phyloP scores from a whole-genome alignment of 30 jellyfish, hydroid and myxozoan species.

The Aurelia sp. region DNA sequence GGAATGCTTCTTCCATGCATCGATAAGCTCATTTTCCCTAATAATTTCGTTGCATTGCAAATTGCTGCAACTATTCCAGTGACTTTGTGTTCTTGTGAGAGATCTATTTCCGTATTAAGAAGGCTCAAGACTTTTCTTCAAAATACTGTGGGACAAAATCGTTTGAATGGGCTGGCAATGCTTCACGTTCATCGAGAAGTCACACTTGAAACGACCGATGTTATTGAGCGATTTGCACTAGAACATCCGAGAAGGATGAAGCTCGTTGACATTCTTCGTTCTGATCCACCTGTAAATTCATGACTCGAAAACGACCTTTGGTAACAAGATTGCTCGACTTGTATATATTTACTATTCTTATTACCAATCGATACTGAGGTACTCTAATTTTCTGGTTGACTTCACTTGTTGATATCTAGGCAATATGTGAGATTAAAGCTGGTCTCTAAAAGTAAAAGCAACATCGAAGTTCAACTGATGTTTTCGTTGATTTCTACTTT shows the following conservation, averaged over 20 bases:
- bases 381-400: no score
- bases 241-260: slow-evolving; percentile 40
- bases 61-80: slow-evolving; percentile 70
- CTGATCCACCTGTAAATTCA: slow-evolving; percentile 17
- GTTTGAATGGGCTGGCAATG: slow-evolving; percentile 57
- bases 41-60: slow-evolving; percentile 37
- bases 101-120: slow-evolving; percentile 50
- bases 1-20: slow-evolving; percentile 39
- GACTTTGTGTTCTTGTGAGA: slow-evolving; percentile 64
- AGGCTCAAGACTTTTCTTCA: slow-evolving; percentile 56
- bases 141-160: slow-evolving; percentile 37
- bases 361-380: no score
- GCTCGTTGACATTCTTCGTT: slow-evolving; percentile 21
- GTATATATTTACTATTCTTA: no score
- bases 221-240: slow-evolving; percentile 31
- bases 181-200: slow-evolving; percentile 34
- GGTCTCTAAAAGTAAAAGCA: no score
- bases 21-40: slow-evolving; percentile 59
- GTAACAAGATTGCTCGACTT: no score
- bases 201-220: not conserved
- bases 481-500: no score
- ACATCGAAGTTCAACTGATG: no score
- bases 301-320: slow-evolving; percentile 7
- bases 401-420: no score
- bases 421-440: no score